Conservation (phyloP, 1,140 invertebrate species). For the Oryzaephilus surinamensis region DNA sequence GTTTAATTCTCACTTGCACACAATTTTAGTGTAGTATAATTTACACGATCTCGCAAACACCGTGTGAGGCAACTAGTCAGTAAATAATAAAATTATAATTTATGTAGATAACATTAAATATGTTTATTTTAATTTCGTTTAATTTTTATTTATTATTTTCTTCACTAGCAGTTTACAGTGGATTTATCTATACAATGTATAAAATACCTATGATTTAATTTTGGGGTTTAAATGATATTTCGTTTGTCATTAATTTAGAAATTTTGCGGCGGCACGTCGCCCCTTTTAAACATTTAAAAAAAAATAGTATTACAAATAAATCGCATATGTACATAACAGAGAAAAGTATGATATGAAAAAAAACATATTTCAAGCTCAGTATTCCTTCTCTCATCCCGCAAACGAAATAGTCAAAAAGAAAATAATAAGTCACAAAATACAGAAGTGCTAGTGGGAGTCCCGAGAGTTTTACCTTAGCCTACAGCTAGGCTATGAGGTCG, state of each 20-base stretch:
- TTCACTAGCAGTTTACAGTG: constrained; percentile 29
- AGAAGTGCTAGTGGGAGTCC: constrained; percentile 13
- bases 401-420: constrained; percentile 25
- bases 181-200: constrained; percentile 3
- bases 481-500: constrained; percentile 28
- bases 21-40: constrained; percentile 25
- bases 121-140: constrained; percentile 26
- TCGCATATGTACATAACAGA: constrained; percentile 10
- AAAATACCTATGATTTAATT: too few relatives aligned
- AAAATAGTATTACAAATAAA: too few relatives aligned
- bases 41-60: constrained; percentile 29
- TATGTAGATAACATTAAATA: too few relatives aligned
- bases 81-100: constrained; percentile 23
- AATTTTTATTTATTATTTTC: constrained; percentile 18
- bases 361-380: constrained; percentile 23
- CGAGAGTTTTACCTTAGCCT: constrained; percentile 27
- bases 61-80: constrained; percentile 39
- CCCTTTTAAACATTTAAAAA: too few relatives aligned
- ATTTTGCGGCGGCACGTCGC: too few relatives aligned
- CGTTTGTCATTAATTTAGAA: too few relatives aligned
- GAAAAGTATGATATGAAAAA: constrained; percentile 14
- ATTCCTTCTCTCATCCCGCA: constrained; percentile 31
- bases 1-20: constrained; percentile 19
- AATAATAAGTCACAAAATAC: constrained; percentile 1
- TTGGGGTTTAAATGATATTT: too few relatives aligned